These are phyloP conservation scores for Odontophorus gujanensis DNA, from an alignment of 2,113 vertebrate genomes.

Conservation along the genomic window DNA sequence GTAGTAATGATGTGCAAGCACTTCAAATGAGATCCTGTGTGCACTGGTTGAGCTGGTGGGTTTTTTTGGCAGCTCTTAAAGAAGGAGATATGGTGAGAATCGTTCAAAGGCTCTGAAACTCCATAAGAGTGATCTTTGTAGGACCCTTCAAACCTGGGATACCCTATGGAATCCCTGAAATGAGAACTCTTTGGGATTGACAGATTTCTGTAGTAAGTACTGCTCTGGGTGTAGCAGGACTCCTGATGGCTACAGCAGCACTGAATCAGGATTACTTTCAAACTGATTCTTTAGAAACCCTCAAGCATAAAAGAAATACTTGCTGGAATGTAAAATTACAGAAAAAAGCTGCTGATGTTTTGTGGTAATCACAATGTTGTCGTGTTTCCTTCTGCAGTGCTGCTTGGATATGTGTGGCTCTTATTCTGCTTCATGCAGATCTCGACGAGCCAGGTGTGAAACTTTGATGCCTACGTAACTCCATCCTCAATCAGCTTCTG, in stretches of 20 bases:
- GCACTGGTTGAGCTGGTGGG: not conserved
- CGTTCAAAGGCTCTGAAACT: not conserved
- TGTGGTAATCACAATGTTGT: not conserved
- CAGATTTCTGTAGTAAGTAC: no score
- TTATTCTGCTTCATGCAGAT: not conserved
- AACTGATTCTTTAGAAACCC: not conserved
- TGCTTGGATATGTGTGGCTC: rapidly evolving
- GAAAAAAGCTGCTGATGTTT: not conserved
- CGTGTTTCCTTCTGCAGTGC: not conserved
- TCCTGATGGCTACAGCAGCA: not conserved
- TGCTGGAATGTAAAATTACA: rapidly evolving
- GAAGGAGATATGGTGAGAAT: not conserved
- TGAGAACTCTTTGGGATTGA: not conserved
- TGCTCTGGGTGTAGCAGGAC: not conserved
- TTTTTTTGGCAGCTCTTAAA: not conserved
- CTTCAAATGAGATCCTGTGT: rapidly evolving
- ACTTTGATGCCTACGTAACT: not conserved
- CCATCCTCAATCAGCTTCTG: not conserved
- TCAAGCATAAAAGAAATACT: rapidly evolving
- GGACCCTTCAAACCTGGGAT: no score
- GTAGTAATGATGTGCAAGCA: not conserved
- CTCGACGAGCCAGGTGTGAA: not conserved
- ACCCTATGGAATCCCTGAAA: no score
- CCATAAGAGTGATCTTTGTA: no score
- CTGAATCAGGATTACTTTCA: rapidly evolving